A percentile compares a stretch with the other conserved stretches of the same genome.
phyloP scores from a whole-genome alignment of 2,797 vertebrate species.

The Lateolabrax maculatus region DNA sequence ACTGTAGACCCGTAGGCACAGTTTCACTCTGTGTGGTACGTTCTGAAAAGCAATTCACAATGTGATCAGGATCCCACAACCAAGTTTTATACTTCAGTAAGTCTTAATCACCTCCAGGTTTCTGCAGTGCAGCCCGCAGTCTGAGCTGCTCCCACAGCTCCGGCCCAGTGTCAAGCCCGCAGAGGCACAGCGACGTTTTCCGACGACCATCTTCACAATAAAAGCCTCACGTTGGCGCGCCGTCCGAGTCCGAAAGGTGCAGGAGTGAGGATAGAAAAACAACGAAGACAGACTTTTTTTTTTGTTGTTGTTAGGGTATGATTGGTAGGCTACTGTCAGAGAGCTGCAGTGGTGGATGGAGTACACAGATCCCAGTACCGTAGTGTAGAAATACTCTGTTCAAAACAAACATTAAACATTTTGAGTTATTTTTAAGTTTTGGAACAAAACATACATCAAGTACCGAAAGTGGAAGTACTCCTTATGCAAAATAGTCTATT shows the following conservation, averaged over 20 bases:
- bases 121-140: neutral
- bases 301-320: too few relatives aligned
- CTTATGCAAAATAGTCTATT: neutral
- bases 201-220: constrained; percentile 44
- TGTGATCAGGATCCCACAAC: neutral
- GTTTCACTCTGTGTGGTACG: neutral
- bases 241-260: neutral
- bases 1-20: neutral
- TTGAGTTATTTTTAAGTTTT: too few relatives aligned
- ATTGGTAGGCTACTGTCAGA: too few relatives aligned
- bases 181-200: neutral
- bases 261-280: neutral
- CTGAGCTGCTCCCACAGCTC: neutral
- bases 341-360: too few relatives aligned
- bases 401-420: too few relatives aligned
- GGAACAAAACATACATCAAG: neutral
- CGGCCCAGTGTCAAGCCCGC: constrained; percentile 21
- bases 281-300: too few relatives aligned
- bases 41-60: neutral
- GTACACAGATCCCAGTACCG: too few relatives aligned
- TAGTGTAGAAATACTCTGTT: too few relatives aligned
- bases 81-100: neutral
- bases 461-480: neutral
- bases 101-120: neutral
- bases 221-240: neutral